These are phyloP conservation scores for Heliconius hortense DNA, from an alignment of 2,888 invertebrate genomes.

Conservation along the genomic window DNA sequence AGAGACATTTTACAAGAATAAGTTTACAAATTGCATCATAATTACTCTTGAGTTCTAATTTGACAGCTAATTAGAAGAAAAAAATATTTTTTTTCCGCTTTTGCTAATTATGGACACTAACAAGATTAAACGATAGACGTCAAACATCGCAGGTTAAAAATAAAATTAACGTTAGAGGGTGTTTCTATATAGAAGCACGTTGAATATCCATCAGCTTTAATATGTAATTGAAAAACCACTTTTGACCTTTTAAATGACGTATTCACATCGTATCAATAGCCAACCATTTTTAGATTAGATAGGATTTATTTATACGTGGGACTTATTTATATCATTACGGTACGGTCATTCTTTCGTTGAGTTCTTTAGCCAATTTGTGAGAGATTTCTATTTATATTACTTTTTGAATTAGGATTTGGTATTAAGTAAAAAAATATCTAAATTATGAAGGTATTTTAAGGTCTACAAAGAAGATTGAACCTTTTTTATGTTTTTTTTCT, in stretches of 20 bases:
- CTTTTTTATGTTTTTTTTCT: too few species aligned
- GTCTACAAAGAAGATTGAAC: neutral
- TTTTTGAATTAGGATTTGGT: neutral
- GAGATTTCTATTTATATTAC: neutral
- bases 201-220: neutral
- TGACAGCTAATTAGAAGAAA: neutral
- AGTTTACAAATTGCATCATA: neutral
- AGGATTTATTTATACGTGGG: neutral
- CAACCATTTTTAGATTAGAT: neutral
- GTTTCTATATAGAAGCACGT: neutral
- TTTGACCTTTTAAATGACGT: constrained; percentile 11
- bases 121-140: neutral
- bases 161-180: neutral
- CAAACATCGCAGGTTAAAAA: constrained; percentile 14
- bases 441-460: neutral
- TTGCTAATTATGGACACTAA: neutral
- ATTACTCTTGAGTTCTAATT: neutral
- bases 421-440: neutral
- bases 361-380: neutral
- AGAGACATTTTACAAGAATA: neutral
- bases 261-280: constrained; percentile 7
- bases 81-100: neutral
- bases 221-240: neutral
- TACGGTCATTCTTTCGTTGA: neutral
- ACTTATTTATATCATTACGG: neutral